phyloP scores from a whole-genome alignment of 2,797 vertebrate species.

The Sardinella longiceps region DNA sequence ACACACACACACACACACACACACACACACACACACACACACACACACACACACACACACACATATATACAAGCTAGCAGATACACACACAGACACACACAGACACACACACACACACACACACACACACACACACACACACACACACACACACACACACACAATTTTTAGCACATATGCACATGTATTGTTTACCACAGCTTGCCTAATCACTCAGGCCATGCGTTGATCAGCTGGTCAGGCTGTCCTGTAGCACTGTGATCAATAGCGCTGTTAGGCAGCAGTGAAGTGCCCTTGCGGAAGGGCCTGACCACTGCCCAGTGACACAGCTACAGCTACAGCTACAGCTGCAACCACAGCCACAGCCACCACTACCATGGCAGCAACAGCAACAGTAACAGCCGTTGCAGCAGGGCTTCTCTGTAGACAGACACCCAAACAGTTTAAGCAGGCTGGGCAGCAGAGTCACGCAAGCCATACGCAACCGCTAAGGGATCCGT shows the following conservation, averaged over 20 bases:
- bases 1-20: conserved; percentile 43
- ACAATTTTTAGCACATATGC: background rate
- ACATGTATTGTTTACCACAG: background rate
- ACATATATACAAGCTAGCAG: too few species aligned
- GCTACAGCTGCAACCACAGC: background rate
- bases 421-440: conserved; percentile 15
- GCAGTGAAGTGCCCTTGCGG: conserved; percentile 16
- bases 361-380: background rate
- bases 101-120: conserved; percentile 12
- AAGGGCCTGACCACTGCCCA: background rate
- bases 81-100: conserved; percentile 43
- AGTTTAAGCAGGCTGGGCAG: background rate
- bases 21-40: conserved; percentile 55
- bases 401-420: conserved; percentile 60
- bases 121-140: background rate
- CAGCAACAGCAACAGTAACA: conserved; percentile 6
- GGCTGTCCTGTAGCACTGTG: background rate
- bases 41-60: conserved; percentile 59
- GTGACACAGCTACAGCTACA: background rate
- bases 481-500: background rate
- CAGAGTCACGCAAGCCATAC: background rate
- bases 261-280: background rate
- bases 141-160: background rate
- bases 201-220: background rate
- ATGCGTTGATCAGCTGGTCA: conserved; percentile 49